Conservation (phyloP, 1,140 invertebrate species). For the Lucilia cuprina region DNA sequence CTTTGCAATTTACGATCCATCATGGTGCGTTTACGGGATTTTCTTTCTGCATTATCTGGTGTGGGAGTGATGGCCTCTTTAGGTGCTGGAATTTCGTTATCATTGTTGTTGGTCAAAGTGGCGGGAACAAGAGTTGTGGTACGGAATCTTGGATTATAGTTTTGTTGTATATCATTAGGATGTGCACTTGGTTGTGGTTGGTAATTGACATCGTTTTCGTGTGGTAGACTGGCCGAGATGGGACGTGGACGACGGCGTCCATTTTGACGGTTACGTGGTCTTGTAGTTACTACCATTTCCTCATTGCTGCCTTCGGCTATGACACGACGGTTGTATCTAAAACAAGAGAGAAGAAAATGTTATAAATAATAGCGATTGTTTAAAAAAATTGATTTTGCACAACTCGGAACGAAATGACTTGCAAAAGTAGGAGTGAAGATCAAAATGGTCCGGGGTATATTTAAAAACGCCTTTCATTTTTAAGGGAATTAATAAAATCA, state of each 20-base stretch:
- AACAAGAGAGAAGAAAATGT: neutral
- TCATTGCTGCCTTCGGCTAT: slow-evolving; percentile 56
- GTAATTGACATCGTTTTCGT: slow-evolving; percentile 52
- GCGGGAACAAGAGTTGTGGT: neutral
- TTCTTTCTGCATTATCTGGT: neutral
- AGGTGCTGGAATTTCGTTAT: slow-evolving; percentile 45
- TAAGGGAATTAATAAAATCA: no score
- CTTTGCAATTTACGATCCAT: slow-evolving; percentile 54
- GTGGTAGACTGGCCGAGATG: neutral
- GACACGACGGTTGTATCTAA: slow-evolving; percentile 53
- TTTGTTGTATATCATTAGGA: slow-evolving; percentile 42
- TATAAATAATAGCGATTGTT: neutral
- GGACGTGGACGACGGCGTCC: slow-evolving; percentile 25
- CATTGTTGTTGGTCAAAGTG: neutral
- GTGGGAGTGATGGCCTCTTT: neutral
- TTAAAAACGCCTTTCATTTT: no score
- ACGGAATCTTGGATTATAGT: slow-evolving; percentile 29
- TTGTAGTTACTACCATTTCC: slow-evolving; percentile 51
- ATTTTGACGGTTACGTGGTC: slow-evolving; percentile 5
- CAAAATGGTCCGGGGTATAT: no score
- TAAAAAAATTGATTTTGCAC: no score
- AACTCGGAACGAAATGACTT: no score
- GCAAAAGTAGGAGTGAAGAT: no score
- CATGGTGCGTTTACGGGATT: neutral
- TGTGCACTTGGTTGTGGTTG: slow-evolving; percentile 6